Conservation (phyloP, 2,113 vertebrate species). For the Gnathonemus echidnorhynchus region DNA sequence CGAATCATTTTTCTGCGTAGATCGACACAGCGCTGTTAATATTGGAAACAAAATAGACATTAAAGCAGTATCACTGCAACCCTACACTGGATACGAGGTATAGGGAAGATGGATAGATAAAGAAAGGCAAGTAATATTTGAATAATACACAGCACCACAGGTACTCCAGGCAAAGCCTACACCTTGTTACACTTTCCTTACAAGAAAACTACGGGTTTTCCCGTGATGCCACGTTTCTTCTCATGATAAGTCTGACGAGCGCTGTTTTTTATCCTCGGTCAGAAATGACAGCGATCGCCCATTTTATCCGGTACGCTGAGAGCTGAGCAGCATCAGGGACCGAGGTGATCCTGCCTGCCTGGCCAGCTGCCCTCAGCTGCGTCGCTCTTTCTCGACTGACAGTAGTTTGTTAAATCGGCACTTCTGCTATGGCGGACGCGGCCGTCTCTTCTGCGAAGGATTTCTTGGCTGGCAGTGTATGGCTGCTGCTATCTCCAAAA, state of each 20-base stretch:
- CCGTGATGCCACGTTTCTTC: background rate
- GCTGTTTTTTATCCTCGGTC: background rate
- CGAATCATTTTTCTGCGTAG: background rate
- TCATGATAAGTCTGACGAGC: constrained; percentile 13
- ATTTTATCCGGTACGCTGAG: constrained; percentile 18
- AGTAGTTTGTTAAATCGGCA: background rate
- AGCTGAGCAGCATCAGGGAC: constrained; percentile 2
- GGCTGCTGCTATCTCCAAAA: constrained; percentile 73
- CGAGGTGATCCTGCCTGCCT: background rate
- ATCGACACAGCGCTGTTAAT: background rate
- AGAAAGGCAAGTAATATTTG: too few species aligned
- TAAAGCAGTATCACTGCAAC: too few species aligned
- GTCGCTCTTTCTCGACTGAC: too few species aligned
- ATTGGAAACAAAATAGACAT: background rate
- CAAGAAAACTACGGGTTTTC: background rate
- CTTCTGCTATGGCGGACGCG: constrained; percentile 57
- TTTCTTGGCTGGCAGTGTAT: constrained; percentile 71
- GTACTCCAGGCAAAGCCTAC: background rate
- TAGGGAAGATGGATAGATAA: too few species aligned
- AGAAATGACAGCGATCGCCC: background rate
- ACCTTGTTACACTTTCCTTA: background rate
- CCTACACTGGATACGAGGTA: too few species aligned
- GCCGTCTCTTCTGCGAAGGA: constrained; percentile 71
- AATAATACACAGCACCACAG: too few species aligned
- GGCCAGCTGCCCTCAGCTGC: background rate